Evolutionary conservation across 2,888 invertebrate species (phyloP).

Genomic region (Agrochola circellaris): DNA sequence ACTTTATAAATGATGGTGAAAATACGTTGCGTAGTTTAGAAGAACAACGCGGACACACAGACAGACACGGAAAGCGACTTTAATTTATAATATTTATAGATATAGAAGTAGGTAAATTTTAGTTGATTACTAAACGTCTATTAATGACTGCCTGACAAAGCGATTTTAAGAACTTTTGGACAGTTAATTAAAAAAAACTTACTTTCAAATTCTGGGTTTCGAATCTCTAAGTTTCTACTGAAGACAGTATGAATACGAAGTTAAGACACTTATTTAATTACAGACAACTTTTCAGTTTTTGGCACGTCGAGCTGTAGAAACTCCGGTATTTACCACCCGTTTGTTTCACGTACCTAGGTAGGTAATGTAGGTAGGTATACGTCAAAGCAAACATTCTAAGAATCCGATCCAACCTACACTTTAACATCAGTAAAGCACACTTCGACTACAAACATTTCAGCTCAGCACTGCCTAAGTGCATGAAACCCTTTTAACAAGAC

Average conservation of each 20-base stretch:
- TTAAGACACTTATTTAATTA: constrained; percentile 1
- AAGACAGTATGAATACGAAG: not conserved
- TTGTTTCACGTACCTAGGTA: not conserved
- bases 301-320: not conserved
- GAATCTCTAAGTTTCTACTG: not conserved
- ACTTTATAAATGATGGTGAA: no score
- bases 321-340: not conserved
- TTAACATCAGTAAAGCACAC: constrained; percentile 26
- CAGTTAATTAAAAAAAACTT: not conserved
- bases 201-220: not conserved
- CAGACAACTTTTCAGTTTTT: not conserved
- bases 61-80: no score
- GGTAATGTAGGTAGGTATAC: not conserved
- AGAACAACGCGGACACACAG: no score
- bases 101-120: not conserved
- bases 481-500: constrained; percentile 65
- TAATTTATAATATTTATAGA: no score
- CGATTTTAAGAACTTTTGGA: not conserved
- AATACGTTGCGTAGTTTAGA: no score
- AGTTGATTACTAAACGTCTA: not conserved
- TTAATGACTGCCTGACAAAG: not conserved
- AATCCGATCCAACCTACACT: constrained; percentile 19
- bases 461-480: constrained; percentile 57
- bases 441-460: constrained; percentile 51
- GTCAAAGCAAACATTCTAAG: constrained; percentile 20